Conservation (phyloP, 2,888 invertebrate species). For the Ganaspis brasiliensis region DNA sequence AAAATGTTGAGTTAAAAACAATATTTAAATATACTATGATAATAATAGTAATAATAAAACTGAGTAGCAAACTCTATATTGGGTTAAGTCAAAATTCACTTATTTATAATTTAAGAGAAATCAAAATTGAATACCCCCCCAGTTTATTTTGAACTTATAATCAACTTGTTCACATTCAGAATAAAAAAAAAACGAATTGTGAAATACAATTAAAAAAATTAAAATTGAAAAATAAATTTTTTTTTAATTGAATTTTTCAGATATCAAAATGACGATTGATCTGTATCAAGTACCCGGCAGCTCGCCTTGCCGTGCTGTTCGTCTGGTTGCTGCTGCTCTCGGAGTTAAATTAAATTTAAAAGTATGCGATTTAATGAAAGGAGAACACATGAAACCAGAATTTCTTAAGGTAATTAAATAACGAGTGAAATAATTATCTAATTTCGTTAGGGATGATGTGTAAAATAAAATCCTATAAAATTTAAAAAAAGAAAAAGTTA, state of each 20-base stretch:
- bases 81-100: too few species aligned
- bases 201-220: neutral
- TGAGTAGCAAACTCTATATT: too few species aligned
- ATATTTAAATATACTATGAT: too few species aligned
- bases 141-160: too few species aligned
- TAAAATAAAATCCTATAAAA: too few species aligned
- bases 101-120: too few species aligned
- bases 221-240: neutral
- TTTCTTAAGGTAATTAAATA: constrained; percentile 83
- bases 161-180: too few species aligned
- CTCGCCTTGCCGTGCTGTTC: constrained; percentile 85
- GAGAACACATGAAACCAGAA: constrained; percentile 86
- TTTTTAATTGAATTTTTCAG: constrained; percentile 7
- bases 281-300: constrained; percentile 86
- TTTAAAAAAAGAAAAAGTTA: neutral
- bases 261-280: constrained; percentile 83
- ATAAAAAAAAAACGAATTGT: neutral
- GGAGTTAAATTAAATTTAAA: constrained; percentile 84
- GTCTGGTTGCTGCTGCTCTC: constrained; percentile 85
- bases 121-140: too few species aligned
- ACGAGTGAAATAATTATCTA: neutral
- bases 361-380: constrained; percentile 82
- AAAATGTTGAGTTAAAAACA: too few species aligned
- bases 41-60: too few species aligned
- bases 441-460: neutral